Conservation (phyloP, 2,797 vertebrate genomes). For the Distichodus sexfasciatus region DNA sequence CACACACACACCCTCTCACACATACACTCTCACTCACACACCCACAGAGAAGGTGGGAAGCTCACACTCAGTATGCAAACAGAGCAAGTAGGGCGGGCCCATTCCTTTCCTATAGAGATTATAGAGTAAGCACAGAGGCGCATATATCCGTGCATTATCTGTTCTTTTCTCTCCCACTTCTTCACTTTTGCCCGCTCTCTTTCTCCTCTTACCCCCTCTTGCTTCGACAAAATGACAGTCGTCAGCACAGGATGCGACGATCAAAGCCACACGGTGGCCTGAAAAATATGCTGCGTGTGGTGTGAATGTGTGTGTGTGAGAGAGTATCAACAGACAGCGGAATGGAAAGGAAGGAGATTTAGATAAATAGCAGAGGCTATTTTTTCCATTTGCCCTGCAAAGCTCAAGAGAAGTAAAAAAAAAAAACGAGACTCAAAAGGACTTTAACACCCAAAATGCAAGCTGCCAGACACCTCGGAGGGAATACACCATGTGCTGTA, state of each 20-base stretch:
- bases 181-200: background rate
- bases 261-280: slow-evolving; percentile 26
- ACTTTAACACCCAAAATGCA: slow-evolving; percentile 25
- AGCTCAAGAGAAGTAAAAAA: background rate
- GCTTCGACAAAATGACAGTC: slow-evolving; percentile 17
- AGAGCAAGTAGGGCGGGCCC: slow-evolving; percentile 7
- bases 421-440: slow-evolving; percentile 28
- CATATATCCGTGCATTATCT: background rate
- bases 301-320: slow-evolving; percentile 10
- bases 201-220: background rate
- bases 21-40: background rate
- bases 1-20: background rate
- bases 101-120: background rate
- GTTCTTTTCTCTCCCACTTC: no score
- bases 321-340: background rate
- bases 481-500: slow-evolving; percentile 16
- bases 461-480: slow-evolving; percentile 14
- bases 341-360: background rate
- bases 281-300: slow-evolving; percentile 39
- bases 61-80: slow-evolving; percentile 15
- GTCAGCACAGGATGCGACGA: slow-evolving; percentile 32
- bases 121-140: background rate
- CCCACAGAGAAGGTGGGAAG: slow-evolving; percentile 7
- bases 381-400: slow-evolving; percentile 25
- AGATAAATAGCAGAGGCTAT: slow-evolving; percentile 24